A percentile compares a stretch with the other conserved stretches of the same genome.
phyloP scores from a whole-genome alignment of 2,888 invertebrate species.

The Oligia latruncula region DNA sequence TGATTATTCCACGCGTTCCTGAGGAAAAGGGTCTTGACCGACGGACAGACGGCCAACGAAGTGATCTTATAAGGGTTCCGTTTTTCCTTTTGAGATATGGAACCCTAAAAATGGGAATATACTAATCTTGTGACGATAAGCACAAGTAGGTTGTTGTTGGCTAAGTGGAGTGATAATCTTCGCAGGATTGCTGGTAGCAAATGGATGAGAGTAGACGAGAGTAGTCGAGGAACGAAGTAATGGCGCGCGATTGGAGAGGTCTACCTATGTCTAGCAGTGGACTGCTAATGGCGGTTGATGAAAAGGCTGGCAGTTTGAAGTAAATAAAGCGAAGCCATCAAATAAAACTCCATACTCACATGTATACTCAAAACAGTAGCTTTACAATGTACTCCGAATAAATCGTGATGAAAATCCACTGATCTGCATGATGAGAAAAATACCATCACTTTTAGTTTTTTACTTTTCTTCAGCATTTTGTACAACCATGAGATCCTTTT shows the following conservation, averaged over 20 bases:
- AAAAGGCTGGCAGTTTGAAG: neutral
- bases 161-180: neutral
- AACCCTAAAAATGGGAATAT: neutral
- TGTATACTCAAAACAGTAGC: conserved; percentile 97
- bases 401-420: conserved; percentile 98
- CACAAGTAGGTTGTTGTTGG: neutral
- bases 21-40: too few species aligned
- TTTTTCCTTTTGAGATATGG: too few species aligned
- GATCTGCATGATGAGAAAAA: conserved; percentile 99
- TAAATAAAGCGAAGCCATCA: neutral
- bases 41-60: too few species aligned
- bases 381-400: conserved; percentile 97
- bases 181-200: neutral
- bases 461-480: conserved; percentile 98
- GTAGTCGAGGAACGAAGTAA: neutral
- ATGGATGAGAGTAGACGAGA: neutral
- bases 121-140: neutral
- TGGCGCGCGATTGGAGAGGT: too few species aligned
- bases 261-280: neutral
- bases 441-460: conserved; percentile 97
- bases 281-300: too few species aligned
- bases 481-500: conserved; percentile 97
- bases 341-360: conserved; percentile 90
- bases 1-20: too few species aligned
- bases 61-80: too few species aligned